phyloP scores from a whole-genome alignment of 2,113 vertebrate genomes.

The Dendropsophus ebraccatus region DNA sequence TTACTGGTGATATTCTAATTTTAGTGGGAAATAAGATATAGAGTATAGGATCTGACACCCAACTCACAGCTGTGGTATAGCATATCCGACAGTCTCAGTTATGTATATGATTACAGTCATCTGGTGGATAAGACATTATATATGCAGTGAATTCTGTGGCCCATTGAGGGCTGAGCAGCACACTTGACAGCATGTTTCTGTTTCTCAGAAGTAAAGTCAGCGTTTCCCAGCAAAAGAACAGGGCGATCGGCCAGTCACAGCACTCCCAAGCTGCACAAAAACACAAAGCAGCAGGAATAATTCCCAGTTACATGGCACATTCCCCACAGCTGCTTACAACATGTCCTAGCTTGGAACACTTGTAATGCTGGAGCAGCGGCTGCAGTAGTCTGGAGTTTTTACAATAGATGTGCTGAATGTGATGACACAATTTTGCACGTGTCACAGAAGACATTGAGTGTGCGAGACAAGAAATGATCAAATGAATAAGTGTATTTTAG shows the following conservation, averaged over 20 bases:
- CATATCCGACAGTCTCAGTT: background rate
- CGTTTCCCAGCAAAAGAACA: slow-evolving; percentile 20
- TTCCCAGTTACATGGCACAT: background rate
- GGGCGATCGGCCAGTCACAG: slow-evolving; percentile 7
- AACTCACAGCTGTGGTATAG: background rate
- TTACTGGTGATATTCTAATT: too few species aligned
- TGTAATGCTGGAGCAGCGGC: background rate
- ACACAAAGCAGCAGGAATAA: slow-evolving; percentile 18
- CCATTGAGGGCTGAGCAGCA: background rate
- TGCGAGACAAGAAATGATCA: background rate
- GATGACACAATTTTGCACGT: background rate
- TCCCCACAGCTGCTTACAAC: background rate
- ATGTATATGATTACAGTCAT: background rate
- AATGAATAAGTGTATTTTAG: background rate
- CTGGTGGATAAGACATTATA: background rate
- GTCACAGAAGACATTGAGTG: background rate
- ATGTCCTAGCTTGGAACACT: background rate
- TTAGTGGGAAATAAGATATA: background rate
- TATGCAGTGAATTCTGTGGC: background rate
- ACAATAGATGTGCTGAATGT: background rate
- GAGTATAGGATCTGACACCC: background rate
- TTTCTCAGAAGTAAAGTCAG: slow-evolving; percentile 30
- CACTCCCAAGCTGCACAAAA: background rate
- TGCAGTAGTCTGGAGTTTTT: background rate
- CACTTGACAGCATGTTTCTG: background rate